Percentiles rank a stretch among this genome's conserved stretches.
Evolutionary conservation across 2,797 vertebrate genomes (phyloP).

Genomic region (Neosilurus hyrtlii): DNA sequence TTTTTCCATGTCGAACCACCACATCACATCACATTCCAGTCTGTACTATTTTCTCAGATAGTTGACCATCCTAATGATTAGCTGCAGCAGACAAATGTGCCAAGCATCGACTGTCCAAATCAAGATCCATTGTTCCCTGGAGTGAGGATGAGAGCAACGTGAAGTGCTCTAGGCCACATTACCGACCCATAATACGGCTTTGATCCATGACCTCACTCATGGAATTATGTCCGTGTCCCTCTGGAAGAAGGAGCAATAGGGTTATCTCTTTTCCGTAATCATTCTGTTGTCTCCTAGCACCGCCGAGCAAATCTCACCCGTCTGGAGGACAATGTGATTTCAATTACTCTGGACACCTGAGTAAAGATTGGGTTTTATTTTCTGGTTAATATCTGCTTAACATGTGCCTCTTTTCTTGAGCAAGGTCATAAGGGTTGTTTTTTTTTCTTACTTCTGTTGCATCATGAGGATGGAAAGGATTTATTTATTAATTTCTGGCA

Average conservation of each 20-base stretch:
- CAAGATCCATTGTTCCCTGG: constrained; percentile 37
- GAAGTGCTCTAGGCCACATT: not conserved
- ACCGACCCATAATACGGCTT: constrained; percentile 20
- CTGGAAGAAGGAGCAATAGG: not conserved
- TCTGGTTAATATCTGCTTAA: not conserved
- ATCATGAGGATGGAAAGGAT: not conserved
- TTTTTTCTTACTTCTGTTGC: not conserved
- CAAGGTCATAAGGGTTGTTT: not conserved
- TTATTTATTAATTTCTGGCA: not conserved
- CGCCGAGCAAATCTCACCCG: constrained; percentile 5
- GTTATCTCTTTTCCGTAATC: constrained; percentile 34
- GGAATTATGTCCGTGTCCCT: not conserved
- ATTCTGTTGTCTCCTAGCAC: not conserved
- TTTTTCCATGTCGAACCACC: not conserved
- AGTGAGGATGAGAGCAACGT: constrained; percentile 16
- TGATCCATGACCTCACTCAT: constrained; percentile 19
- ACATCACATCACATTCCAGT: not conserved
- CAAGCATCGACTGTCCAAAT: constrained; percentile 11
- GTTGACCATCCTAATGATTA: constrained; percentile 27
- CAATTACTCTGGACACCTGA: constrained; percentile 39
- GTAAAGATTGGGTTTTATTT: constrained; percentile 13
- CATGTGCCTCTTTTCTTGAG: not conserved
- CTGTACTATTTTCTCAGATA: not conserved
- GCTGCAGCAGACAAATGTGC: constrained; percentile 19
- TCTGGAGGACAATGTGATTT: constrained; percentile 20